These are phyloP conservation scores for Apotomis turbidana DNA, from an alignment of 2,888 invertebrate genomes.

Conservation along the genomic window DNA sequence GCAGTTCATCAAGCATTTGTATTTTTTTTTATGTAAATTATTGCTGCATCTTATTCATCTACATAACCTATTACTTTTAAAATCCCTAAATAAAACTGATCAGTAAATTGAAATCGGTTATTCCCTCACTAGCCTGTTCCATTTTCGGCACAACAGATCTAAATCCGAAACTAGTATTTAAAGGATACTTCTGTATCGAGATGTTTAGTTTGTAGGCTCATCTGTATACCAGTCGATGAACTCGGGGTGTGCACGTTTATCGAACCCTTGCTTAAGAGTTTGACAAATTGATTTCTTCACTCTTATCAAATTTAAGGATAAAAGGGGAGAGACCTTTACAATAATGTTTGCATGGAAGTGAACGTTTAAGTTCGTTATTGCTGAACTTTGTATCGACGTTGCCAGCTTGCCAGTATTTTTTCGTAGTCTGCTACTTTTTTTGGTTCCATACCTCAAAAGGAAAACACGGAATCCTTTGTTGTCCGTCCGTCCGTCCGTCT, in stretches of 20 bases:
- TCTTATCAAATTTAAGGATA: constrained; percentile 17
- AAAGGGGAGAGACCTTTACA: neutral
- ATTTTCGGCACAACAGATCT: neutral
- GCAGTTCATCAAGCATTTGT: too few relatives aligned
- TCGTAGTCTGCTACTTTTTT: too few relatives aligned
- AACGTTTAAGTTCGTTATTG: constrained; percentile 3
- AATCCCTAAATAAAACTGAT: neutral
- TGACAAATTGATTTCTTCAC: constrained; percentile 18
- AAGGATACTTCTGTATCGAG: constrained; percentile 28
- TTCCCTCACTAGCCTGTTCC: neutral
- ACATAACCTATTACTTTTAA: too few relatives aligned
- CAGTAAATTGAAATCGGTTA: neutral
- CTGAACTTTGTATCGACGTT: neutral
- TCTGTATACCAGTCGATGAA: constrained; percentile 28
- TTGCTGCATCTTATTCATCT: too few relatives aligned
- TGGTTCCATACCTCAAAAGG: too few relatives aligned
- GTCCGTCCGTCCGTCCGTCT: too few relatives aligned
- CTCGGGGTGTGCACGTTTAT: constrained; percentile 8
- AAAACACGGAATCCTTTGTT: too few relatives aligned
- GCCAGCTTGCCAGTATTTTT: neutral
- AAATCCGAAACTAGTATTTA: constrained; percentile 17
- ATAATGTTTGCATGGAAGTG: constrained; percentile 4
- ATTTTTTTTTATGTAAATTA: neutral
- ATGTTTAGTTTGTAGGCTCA: constrained; percentile 23
- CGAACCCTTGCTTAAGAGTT: constrained; percentile 9